These are phyloP conservation scores for Aplidium turbinatum DNA, from an alignment of 23 tunicate genomes.

Conservation along the genomic window DNA sequence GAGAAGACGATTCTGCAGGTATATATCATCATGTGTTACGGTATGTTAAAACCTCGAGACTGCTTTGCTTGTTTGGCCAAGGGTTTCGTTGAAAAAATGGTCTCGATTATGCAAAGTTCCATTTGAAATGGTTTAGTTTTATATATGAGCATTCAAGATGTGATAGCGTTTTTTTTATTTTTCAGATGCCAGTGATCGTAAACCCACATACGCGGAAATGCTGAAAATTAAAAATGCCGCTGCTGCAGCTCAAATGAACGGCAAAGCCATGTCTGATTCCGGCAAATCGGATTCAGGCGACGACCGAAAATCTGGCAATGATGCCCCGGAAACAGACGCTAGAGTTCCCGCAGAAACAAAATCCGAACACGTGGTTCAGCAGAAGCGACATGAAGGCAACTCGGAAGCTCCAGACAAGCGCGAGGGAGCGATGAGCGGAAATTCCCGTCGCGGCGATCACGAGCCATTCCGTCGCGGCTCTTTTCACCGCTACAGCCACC, in stretches of 20 bases:
- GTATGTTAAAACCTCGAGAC: too few species aligned
- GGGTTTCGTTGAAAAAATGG: too few species aligned
- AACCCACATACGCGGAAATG: constrained; percentile 55
- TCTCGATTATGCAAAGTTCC: too few species aligned
- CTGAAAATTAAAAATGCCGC: constrained; percentile 23
- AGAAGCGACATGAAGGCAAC: neutral
- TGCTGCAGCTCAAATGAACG: constrained; percentile 16
- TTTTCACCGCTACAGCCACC: neutral
- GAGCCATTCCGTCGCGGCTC: constrained; percentile 4
- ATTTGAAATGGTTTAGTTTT: too few species aligned
- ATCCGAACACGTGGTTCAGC: constrained; percentile 1
- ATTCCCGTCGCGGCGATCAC: constrained; percentile 22
- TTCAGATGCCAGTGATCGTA: constrained; percentile 30
- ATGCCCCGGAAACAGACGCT: constrained; percentile 6
- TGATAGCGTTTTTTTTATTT: neutral
- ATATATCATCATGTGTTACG: too few species aligned
- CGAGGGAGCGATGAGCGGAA: constrained; percentile 18
- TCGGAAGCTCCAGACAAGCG: neutral
- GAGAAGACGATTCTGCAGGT: too few species aligned
- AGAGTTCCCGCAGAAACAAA: constrained; percentile 2
- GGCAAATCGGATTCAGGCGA: constrained; percentile 55
- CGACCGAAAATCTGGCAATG: constrained; percentile 25
- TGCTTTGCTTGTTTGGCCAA: too few species aligned
- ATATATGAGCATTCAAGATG: too few species aligned
- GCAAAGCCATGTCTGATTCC: constrained; percentile 34